phyloP scores from a whole-genome alignment of 2,888 invertebrate genomes.

The Agrochola litura region DNA sequence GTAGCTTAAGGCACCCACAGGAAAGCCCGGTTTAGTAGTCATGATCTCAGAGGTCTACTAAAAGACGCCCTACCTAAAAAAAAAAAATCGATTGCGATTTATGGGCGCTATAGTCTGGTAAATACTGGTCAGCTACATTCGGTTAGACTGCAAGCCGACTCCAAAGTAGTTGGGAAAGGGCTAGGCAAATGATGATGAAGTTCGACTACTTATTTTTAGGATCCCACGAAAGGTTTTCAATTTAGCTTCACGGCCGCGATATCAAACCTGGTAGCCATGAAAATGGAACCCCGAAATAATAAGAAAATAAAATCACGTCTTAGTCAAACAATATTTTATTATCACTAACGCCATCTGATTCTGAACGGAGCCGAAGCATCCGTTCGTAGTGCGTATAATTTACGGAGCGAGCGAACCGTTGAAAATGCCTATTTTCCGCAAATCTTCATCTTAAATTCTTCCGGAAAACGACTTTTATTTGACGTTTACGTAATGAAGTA shows the following conservation, averaged over 20 bases:
- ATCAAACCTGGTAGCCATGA: background rate
- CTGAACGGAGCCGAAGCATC: conserved; percentile 8
- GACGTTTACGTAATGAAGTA: conserved; percentile 41
- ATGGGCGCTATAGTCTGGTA: background rate
- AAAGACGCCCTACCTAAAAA: too few species aligned
- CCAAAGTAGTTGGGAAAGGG: too few species aligned
- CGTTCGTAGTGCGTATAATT: conserved; percentile 34
- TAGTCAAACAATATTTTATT: conserved; percentile 27
- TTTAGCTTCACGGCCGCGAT: background rate
- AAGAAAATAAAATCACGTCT: conserved; percentile 12
- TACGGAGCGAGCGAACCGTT: conserved; percentile 31
- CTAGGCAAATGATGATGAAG: background rate
- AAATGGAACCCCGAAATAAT: conserved; percentile 1
- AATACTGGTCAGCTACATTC: too few species aligned
- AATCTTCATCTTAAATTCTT: conserved; percentile 42
- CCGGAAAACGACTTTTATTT: conserved; percentile 42
- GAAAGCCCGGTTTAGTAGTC: too few species aligned
- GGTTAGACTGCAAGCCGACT: too few species aligned
- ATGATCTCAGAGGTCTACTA: too few species aligned
- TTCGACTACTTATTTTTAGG: background rate
- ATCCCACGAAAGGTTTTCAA: too few species aligned
- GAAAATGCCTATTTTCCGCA: conserved; percentile 21
- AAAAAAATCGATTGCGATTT: too few species aligned
- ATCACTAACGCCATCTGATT: conserved; percentile 20
- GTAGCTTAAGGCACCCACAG: too few species aligned